Percentiles rank a stretch among this genome's conserved stretches.
phyloP scores from a whole-genome alignment of 2,113 vertebrate species.

The Scolopax mira region DNA sequence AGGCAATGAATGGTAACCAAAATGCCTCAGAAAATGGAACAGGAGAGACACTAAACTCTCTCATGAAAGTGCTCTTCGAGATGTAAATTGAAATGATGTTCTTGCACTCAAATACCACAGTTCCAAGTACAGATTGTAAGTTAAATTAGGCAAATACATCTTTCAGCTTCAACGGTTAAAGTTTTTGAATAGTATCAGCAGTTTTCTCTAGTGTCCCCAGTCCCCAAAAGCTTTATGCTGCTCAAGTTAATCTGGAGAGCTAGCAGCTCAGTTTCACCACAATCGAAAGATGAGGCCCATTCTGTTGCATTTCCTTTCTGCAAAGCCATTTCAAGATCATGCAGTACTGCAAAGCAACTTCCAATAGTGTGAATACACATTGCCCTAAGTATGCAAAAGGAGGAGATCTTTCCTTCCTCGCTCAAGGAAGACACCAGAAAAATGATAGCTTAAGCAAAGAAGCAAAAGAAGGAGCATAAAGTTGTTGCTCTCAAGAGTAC shows the following conservation, averaged over 20 bases:
- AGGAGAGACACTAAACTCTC: background rate
- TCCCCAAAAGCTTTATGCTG: background rate
- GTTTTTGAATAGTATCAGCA: background rate
- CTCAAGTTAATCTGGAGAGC: background rate
- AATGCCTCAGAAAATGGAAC: background rate
- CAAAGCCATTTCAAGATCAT: background rate
- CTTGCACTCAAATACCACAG: background rate
- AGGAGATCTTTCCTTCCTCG: background rate
- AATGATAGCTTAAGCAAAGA: background rate
- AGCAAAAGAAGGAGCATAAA: background rate
- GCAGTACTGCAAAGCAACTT: background rate
- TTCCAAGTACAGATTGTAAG: background rate
- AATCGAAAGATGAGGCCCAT: background rate
- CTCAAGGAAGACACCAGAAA: background rate
- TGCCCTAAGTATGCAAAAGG: background rate
- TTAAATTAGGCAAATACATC: background rate
- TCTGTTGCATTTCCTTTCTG: background rate
- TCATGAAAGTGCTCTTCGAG: background rate
- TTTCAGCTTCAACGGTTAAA: background rate
- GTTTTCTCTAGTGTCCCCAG: background rate
- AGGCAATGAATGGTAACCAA: background rate
- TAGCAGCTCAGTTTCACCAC: background rate
- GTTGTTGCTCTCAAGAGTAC: background rate
- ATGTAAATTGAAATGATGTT: background rate
- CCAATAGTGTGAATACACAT: background rate